A percentile compares a stretch with the other conserved stretches of the same genome.
phyloP scores from a whole-genome alignment of 2,113 vertebrate genomes.

The Nothocercus julius region DNA sequence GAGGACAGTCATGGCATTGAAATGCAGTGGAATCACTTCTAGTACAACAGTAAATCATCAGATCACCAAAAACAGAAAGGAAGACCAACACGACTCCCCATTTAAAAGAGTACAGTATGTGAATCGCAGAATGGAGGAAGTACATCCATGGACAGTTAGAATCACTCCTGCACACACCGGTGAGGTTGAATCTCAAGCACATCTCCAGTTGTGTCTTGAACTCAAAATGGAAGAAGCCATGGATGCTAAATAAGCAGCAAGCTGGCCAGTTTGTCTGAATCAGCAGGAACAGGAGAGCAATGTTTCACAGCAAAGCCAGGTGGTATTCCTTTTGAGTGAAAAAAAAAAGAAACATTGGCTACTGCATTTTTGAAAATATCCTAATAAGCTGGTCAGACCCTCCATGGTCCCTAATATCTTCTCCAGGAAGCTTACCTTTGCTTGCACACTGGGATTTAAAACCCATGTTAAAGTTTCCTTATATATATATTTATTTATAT shows the following conservation, averaged over 20 bases:
- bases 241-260: neutral
- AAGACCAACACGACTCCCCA: slow-evolving; percentile 52
- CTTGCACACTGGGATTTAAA: slow-evolving; percentile 56
- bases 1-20: neutral
- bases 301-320: slow-evolving; percentile 63
- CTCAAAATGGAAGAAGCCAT: neutral
- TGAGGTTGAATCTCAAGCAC: neutral
- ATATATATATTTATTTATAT: slow-evolving; percentile 65
- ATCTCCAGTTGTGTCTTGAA: neutral
- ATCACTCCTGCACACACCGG: neutral
- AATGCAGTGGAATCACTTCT: slow-evolving; percentile 51
- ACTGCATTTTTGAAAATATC: slow-evolving; percentile 11
- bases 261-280: slow-evolving; percentile 36
- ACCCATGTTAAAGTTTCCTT: slow-evolving; percentile 41
- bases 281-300: slow-evolving; percentile 30
- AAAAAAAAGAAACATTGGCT: neutral
- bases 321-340: neutral
- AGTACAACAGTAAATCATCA: slow-evolving; percentile 53
- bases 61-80: slow-evolving; percentile 55
- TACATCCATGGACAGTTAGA: neutral
- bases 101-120: slow-evolving; percentile 37
- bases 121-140: neutral
- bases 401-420: neutral
- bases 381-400: slow-evolving; percentile 37
- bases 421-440: slow-evolving; percentile 47